Conservation (phyloP, 2,797 vertebrate genomes). For the Peromyscus melanophrys region DNA sequence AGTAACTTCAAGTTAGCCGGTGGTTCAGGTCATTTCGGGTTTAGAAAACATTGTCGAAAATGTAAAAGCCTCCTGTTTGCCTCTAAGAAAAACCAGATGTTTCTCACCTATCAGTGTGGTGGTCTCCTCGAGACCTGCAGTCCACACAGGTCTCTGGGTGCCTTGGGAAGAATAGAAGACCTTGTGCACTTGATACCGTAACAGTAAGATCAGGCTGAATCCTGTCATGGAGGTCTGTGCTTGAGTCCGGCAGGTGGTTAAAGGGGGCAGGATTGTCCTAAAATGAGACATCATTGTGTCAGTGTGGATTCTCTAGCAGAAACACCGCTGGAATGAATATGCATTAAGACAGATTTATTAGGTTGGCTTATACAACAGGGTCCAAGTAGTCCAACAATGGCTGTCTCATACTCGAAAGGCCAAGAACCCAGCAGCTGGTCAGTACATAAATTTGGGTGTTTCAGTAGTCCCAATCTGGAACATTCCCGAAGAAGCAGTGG, state of each 20-base stretch:
- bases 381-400: neutral
- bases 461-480: too few species aligned
- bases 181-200: neutral
- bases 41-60: conserved; percentile 14
- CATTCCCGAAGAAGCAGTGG: neutral
- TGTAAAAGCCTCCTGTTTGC: neutral
- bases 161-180: neutral
- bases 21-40: conserved; percentile 7
- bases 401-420: neutral
- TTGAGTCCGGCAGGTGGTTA: neutral
- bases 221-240: neutral
- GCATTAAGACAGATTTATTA: neutral
- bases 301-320: neutral
- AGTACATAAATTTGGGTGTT: neutral
- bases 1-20: conserved; percentile 7
- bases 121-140: neutral
- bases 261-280: neutral
- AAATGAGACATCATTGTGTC: neutral
- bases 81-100: neutral
- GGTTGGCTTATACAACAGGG: neutral
- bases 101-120: neutral
- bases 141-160: neutral
- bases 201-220: neutral
- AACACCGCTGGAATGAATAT: neutral
- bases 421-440: neutral